phyloP scores from a whole-genome alignment of 2,888 invertebrate genomes.

The Xanthostigma xanthostigma region DNA sequence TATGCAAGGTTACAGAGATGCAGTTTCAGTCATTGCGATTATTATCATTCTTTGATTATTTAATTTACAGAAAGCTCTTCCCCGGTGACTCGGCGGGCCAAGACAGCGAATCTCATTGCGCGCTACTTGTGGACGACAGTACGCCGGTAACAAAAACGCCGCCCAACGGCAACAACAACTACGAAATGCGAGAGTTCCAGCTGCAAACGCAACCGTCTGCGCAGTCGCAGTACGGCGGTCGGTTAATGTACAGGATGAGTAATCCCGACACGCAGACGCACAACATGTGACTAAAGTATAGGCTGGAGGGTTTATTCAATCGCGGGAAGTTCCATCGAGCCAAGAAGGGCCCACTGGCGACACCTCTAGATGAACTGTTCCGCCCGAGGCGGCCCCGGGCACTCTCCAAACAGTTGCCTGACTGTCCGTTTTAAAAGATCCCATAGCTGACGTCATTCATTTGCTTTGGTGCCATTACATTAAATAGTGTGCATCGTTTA shows the following conservation, averaged over 20 bases:
- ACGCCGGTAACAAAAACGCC: slow-evolving; percentile 28
- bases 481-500: no score
- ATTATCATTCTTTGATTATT: no score
- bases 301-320: slow-evolving; percentile 56
- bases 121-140: slow-evolving; percentile 34
- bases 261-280: slow-evolving; percentile 17
- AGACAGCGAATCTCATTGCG: slow-evolving; percentile 40
- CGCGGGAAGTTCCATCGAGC: slow-evolving; percentile 30
- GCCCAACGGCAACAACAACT: slow-evolving; percentile 63
- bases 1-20: no score
- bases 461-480: no score
- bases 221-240: slow-evolving; percentile 33
- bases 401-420: slow-evolving; percentile 14
- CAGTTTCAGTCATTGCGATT: no score
- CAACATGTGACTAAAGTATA: slow-evolving; percentile 62
- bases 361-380: slow-evolving; percentile 31
- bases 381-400: slow-evolving; percentile 25
- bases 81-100: slow-evolving; percentile 34
- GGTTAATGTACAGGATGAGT: slow-evolving; percentile 5
- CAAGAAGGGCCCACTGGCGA: slow-evolving; percentile 32
- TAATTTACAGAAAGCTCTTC: slow-evolving; percentile 6
- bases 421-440: slow-evolving; percentile 7
- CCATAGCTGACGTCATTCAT: no score
- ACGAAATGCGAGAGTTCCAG: slow-evolving; percentile 61
- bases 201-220: slow-evolving; percentile 23